Conservation (phyloP, 2,888 invertebrate species). For the Lasiommata megera region DNA sequence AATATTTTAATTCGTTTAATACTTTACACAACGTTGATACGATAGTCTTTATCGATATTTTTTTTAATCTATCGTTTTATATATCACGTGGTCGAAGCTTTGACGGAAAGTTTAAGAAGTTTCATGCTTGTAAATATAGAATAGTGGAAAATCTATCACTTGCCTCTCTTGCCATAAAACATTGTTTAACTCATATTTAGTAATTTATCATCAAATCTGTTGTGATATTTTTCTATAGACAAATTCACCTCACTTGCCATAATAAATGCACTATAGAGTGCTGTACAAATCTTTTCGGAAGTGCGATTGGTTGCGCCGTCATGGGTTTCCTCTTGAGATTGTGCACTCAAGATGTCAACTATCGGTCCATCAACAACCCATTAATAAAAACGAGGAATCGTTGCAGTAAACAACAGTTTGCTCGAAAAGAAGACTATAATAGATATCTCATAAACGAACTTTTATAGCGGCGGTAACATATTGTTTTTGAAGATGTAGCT, state of each 20-base stretch:
- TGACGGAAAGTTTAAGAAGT: too few relatives aligned
- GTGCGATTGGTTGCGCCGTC: too few relatives aligned
- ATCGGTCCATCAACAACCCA: not conserved
- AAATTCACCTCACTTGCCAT: too few relatives aligned
- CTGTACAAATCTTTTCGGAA: too few relatives aligned
- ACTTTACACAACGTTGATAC: conserved; percentile 17
- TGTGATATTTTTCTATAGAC: too few relatives aligned
- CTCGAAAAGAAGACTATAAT: conserved; percentile 13
- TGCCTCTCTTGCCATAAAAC: too few relatives aligned
- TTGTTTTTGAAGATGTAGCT: conserved; percentile 37
- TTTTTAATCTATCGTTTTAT: not conserved
- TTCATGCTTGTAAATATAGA: too few relatives aligned
- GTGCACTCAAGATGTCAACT: not conserved
- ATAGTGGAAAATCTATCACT: too few relatives aligned
- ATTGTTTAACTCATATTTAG: too few relatives aligned
- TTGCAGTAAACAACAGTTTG: not conserved
- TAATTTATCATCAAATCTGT: too few relatives aligned
- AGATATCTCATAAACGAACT: conserved; percentile 15
- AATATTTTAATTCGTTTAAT: conserved; percentile 23
- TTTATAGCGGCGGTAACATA: conserved; percentile 31
- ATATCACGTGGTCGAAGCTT: not conserved
- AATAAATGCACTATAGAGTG: too few relatives aligned
- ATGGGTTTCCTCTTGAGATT: too few relatives aligned
- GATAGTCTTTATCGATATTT: conserved; percentile 13
- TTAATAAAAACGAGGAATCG: not conserved